Evolutionary conservation across 2,888 invertebrate species (phyloP), one percentile per base, ranked within the genome.

Genomic region (Drosophila planitibia): DNA sequence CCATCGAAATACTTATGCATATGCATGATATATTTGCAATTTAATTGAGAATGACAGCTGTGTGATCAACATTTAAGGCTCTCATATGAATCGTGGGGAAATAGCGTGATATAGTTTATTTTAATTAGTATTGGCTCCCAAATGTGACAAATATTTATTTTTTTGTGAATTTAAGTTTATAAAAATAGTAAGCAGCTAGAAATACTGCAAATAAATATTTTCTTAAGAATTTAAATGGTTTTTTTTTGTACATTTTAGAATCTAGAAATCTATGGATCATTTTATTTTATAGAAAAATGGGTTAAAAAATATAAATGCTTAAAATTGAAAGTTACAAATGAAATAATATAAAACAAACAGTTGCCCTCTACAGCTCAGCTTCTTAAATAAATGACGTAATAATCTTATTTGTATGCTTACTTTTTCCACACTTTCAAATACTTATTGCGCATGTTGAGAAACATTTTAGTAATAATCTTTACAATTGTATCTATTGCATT

Each of bases 1-100:
- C 19, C n/a, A 6, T n/a, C 28, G 41, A 63, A 61, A 47, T 37
- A 57, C 41, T 57, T 54, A 54, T 62, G 61, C 57, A 72, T 39
- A 52, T 65, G 44, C 51, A 66, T 63, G n/a, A 33, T 47, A 28
- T 52, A 41, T 25, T 41, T 60, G 33, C 16, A 12, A 55, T 30
- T 51, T 35, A 49, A 19, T 22, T 22, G n/a, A 14, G 32, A 55
- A 22, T 68, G 70, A 62, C 75, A 73, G 44, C 66, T 76, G 60
- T 68, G 77, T 35, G 65, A 70, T 6, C 33, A 44, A 19, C 3
- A 30, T 19, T 19, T 12, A 22, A 64, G 32, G 25, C 16, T 12
- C 44, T 22, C 16, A 22, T 6, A 30, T 41, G 10, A 57, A 28
- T 57, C 30, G 7, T 6, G 19, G 39, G 1, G 49, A 6, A 51